A percentile compares a stretch with the other conserved stretches of the same genome.
phyloP scores from a whole-genome alignment of 2,888 invertebrate genomes.

The Drosophila pseudotalamancana region DNA sequence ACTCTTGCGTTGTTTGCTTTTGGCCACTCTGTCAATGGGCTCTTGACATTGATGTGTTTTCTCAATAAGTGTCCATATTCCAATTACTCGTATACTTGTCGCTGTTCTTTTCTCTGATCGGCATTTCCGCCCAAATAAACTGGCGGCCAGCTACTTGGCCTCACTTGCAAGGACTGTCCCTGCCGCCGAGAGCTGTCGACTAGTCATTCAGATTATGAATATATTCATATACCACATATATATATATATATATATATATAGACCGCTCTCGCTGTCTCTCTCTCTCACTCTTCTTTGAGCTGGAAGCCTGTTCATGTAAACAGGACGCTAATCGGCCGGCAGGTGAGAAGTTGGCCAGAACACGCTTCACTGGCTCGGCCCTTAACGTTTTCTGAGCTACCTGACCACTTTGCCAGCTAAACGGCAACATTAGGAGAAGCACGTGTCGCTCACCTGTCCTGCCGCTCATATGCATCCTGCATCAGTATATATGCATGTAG shows the following conservation, averaged over 20 bases:
- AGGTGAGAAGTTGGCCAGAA: background rate
- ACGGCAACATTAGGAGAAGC: slow-evolving; percentile 47
- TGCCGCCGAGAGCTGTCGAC: no score
- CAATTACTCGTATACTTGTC: slow-evolving; percentile 50
- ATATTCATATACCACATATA: no score
- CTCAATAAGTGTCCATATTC: slow-evolving; percentile 39
- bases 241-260: no score
- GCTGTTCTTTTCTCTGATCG: slow-evolving; percentile 25
- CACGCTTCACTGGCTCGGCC: slow-evolving; percentile 49
- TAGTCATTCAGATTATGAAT: no score
- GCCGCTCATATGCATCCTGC: no score
- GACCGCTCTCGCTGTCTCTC: no score
- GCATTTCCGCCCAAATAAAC: no score
- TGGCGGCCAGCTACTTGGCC: no score
- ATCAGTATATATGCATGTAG: background rate
- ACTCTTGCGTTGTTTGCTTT: slow-evolving; percentile 47
- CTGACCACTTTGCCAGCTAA: slow-evolving; percentile 48
- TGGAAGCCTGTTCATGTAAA: slow-evolving; percentile 1
- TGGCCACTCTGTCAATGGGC: slow-evolving; percentile 52
- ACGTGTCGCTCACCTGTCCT: background rate
- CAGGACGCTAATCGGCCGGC: slow-evolving; percentile 10
- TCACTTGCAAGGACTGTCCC: no score
- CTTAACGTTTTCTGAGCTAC: slow-evolving; percentile 27
- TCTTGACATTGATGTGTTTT: slow-evolving; percentile 48
- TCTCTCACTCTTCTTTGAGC: background rate